Conservation (phyloP, 2,888 invertebrate species). For the Caenorhabditis parvicauda region DNA sequence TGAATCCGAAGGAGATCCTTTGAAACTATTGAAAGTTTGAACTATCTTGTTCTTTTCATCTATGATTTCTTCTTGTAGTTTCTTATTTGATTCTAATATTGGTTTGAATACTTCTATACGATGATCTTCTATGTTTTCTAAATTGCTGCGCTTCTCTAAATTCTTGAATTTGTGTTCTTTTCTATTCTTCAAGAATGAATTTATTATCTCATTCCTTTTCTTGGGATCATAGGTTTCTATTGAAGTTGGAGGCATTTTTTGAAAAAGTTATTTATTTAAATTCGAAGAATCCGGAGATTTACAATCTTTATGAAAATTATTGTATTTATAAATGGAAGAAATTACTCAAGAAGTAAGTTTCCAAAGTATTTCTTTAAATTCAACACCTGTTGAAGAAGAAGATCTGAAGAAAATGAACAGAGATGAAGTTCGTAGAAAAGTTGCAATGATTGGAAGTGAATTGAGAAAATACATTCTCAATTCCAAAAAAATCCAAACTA, state of each 20-base stretch:
- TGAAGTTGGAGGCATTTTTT: constrained; percentile 9
- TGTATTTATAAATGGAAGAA: constrained; percentile 19
- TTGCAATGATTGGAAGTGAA: constrained; percentile 20
- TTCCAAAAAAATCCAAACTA: constrained; percentile 17
- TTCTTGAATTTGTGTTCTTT: constrained; percentile 35
- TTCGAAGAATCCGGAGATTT: constrained; percentile 13
- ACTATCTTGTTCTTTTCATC: constrained; percentile 44
- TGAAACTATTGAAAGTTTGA: constrained; percentile 36
- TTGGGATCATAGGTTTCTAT: constrained; percentile 38
- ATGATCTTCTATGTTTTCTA: constrained; percentile 37
- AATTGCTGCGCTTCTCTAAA: constrained; percentile 17
- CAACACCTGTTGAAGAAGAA: no score
- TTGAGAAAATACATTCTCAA: constrained; percentile 19
- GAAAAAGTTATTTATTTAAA: constrained; percentile 1
- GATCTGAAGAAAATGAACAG: constrained; percentile 23
- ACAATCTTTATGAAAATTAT: constrained; percentile 8
- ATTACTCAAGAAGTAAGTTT: constrained; percentile 15
- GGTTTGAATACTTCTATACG: constrained; percentile 43
- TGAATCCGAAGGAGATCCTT: no score
- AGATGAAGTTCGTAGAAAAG: constrained; percentile 27
- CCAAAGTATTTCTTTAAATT: constrained; percentile 7
- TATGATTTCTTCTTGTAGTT: constrained; percentile 40
- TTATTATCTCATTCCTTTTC: constrained; percentile 27
- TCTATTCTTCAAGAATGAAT: constrained; percentile 24
- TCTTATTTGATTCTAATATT: constrained; percentile 39